Evolutionary conservation across 2,113 vertebrate species (phyloP).

Genomic region (Nothoprocta perdicaria): DNA sequence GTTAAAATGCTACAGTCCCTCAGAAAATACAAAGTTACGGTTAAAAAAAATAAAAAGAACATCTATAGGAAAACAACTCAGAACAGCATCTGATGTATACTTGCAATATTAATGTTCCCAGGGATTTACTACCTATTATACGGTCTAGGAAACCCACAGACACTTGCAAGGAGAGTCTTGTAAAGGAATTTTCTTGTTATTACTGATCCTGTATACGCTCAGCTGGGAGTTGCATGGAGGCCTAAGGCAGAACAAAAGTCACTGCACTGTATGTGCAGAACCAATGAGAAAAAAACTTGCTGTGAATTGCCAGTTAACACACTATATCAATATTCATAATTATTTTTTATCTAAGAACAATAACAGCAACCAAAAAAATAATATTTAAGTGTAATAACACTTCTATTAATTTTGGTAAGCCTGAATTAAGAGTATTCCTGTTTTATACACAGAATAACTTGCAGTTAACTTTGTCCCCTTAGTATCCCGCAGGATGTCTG

Average conservation of each 20-base stretch:
- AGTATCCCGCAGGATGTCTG: not conserved
- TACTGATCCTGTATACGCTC: not conserved
- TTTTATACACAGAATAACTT: too few species aligned
- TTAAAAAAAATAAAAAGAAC: not conserved
- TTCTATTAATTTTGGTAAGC: too few species aligned
- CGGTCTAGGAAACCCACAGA: not conserved
- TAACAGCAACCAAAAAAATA: too few species aligned
- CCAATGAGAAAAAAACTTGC: not conserved
- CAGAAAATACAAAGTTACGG: not conserved
- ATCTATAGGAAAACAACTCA: not conserved
- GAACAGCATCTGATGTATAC: rapidly evolving
- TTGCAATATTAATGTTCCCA: not conserved
- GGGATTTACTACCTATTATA: not conserved
- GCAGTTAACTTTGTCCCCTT: not conserved
- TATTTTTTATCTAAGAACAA: not conserved
- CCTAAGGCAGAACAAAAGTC: not conserved
- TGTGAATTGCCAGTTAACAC: not conserved
- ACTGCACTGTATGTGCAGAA: not conserved
- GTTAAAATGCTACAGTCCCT: not conserved
- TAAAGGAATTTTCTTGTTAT: not conserved
- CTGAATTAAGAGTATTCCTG: too few species aligned
- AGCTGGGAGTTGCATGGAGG: not conserved
- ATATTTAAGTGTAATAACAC: too few species aligned
- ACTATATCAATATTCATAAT: not conserved
- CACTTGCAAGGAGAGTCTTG: not conserved